Base-by-base conservation (phyloP, 2,888 invertebrate genomes). In the Lumbricus terrestris region DNA sequence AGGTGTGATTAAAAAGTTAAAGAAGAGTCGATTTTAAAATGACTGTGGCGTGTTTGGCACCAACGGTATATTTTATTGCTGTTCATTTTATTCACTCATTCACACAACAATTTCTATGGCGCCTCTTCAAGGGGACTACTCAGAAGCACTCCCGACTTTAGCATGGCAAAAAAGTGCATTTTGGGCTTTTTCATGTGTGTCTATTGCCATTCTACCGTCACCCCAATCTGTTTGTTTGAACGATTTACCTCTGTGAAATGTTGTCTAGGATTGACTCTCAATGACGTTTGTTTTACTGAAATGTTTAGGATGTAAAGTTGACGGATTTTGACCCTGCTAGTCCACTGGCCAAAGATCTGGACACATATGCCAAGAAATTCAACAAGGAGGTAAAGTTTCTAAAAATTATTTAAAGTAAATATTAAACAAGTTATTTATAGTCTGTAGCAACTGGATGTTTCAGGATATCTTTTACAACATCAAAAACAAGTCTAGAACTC, bases 221-320 rank as follows among this genome's bases (percentile, higher is more conserved):
- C n/a, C n/a, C n/a, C n/a, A n/a, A n/a, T n/a, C n/a, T 42, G 54
- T 54, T 54, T 4, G 13, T 54, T 54, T 54, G 29, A 54, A 54
- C 29, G 11, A 23, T 54, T 69, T n/a, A 69, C 69, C 54, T 29
- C 16, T 69, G 29, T 8, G n/a, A 11, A n/a, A 11, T 69, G 69
- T 69, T 69, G 69, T 69, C n/a, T 69, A 15, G 15, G n/a, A 69
- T n/a, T 69, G 69, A 69, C 69, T 69, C n/a, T 69, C 1, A 47
- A 47, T 20, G 47, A 47, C 20, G 4, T n/a, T 69, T 47, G 47
- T 69, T 69, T 69, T 69, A 69, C n/a, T 69, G 69, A 85, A 83
- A 83, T 35, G 16, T 91, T 40, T 91, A 94, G 94, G 93, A 94
- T 93, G 93, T 94, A 16, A 92, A 93, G 89, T 90, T 94, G 89